Evolutionary conservation across 1,140 invertebrate species (phyloP).

Genomic region (Platorchestia sp.): DNA sequence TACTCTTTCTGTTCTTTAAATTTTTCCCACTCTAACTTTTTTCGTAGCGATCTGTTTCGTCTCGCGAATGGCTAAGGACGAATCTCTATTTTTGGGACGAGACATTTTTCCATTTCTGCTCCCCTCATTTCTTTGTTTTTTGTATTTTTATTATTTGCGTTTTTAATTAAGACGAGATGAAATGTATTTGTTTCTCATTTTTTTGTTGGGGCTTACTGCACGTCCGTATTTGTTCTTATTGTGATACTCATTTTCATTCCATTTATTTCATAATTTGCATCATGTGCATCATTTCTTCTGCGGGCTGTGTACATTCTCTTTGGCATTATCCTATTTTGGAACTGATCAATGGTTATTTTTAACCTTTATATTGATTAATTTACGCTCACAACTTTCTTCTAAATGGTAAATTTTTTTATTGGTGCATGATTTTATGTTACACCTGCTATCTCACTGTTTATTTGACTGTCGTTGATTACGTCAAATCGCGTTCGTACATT

Average conservation of each 20-base stretch:
- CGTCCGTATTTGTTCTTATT: background rate
- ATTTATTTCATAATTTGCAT: background rate
- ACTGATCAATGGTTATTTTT: background rate
- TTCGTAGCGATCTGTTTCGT: background rate
- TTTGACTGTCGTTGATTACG: background rate
- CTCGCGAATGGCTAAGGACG: background rate
- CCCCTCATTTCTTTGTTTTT: background rate
- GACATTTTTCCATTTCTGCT: background rate
- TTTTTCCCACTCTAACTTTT: background rate
- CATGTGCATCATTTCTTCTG: background rate
- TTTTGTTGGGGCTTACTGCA: background rate
- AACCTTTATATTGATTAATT: background rate
- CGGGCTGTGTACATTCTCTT: background rate
- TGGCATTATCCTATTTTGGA: background rate
- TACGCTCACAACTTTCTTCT: background rate
- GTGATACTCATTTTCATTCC: background rate
- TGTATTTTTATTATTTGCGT: background rate
- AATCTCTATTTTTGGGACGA: background rate
- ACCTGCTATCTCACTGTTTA: background rate
- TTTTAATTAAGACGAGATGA: background rate
- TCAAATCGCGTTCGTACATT: background rate
- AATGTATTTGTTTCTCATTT: background rate
- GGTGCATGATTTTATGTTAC: background rate
- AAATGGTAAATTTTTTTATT: background rate
- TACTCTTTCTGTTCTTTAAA: background rate